A percentile compares a stretch with the other conserved stretches of the same genome.
Conservation (phyloP, 2,888 invertebrate genomes). For the Mimumesa dahlbomi region DNA sequence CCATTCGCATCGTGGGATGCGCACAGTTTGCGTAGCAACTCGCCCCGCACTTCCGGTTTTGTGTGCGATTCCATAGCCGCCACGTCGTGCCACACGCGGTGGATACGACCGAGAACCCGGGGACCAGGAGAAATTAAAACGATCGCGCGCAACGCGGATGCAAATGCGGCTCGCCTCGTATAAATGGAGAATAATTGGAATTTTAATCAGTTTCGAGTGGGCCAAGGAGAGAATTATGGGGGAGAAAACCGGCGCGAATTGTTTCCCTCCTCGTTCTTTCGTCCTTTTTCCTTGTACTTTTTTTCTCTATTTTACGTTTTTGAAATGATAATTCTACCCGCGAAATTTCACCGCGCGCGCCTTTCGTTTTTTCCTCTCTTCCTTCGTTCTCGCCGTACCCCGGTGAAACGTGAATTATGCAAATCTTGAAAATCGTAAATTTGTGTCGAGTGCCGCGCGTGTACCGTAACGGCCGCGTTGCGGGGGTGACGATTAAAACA, state of each 20-base stretch:
- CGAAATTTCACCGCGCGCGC: no score
- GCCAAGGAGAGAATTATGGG: neutral
- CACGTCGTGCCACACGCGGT: neutral
- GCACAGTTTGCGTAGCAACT: neutral
- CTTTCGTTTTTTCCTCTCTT: neutral
- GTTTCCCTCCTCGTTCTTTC: no score
- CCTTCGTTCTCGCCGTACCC: neutral
- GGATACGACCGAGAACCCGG: neutral
- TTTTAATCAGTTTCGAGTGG: neutral
- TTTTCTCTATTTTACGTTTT: no score
- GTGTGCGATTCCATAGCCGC: slow-evolving; percentile 5
- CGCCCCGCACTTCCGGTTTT: slow-evolving; percentile 3
- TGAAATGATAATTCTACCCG: no score
- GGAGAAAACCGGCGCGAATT: neutral
- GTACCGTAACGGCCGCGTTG: no score
- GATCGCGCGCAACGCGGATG: neutral
- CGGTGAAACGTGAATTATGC: neutral
- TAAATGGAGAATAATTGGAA: neutral
- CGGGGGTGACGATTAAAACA: no score
- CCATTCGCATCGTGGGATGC: neutral
- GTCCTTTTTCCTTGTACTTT: no score
- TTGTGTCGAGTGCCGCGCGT: no score
- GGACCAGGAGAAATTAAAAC: slow-evolving; percentile 6
- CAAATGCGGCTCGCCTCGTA: neutral
- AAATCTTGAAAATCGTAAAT: no score